Base-by-base conservation (phyloP, 1,140 invertebrate genomes). In the Paraescarpia echinospica region DNA sequence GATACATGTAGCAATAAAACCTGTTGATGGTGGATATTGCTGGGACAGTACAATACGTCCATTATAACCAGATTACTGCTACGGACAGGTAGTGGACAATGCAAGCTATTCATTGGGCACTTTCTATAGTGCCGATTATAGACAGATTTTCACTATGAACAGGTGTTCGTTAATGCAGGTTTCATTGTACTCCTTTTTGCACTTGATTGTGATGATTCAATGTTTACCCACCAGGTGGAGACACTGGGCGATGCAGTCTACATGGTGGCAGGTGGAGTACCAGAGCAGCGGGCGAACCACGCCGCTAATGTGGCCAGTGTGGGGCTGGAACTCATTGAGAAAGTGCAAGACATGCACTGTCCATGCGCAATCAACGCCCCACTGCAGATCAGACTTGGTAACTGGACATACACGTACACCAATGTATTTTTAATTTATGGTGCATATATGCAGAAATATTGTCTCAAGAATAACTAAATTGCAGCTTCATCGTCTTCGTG, bases 211-310 rank as follows among this genome's bases (percentile, higher is more conserved):
- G 27, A 27, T 77, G 48, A 77, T 31, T 4, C 59, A 22, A 12
- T 77, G 59, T 77, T 77, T 77, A 18, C 90, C 31, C 33, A 92
- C 14, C 91, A 95, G 92, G 98, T 96, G 35, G 96, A 99, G 96
- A 99, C 98, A 0, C 95, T 96, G 89, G 96, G 95, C 6, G 96
- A 96, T 93, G 95, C 95, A 1, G 94, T 95, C 33, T 95, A 95
- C 93, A 95, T 96, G 95, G 95, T 96, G 31, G 96, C 95, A 0
- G 99, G 99, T 6, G 95, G 95, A 12, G 95, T 96, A 12, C 95
- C 95, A 89, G 95, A 95, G 48, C 88, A 93, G 41, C 93, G 92
- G 33, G 90, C 93, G 18, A 93, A 95, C 89, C 95, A 96, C 92
- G 95, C 95, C 18, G 34, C 94, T n/a, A 94, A 93, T 59, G 94